Evolutionary conservation across 1,140 invertebrate genomes (phyloP).

Genomic region (Oedothorax gibbosus): DNA sequence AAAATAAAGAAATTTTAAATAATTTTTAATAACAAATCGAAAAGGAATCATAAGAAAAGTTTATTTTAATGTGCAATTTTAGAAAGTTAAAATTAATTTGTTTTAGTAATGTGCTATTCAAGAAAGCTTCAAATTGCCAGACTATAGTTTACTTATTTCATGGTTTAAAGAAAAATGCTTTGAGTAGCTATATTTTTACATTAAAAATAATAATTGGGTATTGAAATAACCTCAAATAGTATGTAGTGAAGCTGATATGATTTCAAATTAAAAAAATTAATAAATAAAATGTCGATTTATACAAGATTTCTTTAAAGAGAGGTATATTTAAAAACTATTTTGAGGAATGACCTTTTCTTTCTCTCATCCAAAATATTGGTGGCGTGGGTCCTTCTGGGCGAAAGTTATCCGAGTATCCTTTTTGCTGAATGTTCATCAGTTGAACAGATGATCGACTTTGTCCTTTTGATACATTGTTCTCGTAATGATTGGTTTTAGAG

Average conservation of each 20-base stretch:
- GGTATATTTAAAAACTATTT: background rate
- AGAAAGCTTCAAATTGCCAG: background rate
- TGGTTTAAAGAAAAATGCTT: background rate
- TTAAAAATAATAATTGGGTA: no score
- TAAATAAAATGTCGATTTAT: no score
- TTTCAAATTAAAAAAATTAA: no score
- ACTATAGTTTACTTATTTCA: background rate
- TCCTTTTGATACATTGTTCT: background rate
- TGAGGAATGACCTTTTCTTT: conserved; percentile 12
- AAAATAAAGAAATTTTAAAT: background rate
- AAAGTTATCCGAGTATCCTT: conserved; percentile 1
- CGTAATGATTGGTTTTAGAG: background rate
- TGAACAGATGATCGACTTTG: conserved; percentile 26
- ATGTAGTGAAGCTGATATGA: no score
- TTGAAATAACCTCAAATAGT: no score
- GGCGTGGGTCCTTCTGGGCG: conserved; percentile 41
- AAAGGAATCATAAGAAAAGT: background rate
- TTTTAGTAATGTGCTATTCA: background rate
- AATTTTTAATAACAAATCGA: background rate
- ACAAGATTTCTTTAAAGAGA: no score
- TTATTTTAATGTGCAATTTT: background rate
- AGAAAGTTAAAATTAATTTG: background rate
- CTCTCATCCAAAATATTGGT: conserved; percentile 16
- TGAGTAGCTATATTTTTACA: background rate
- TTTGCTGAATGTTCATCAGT: background rate